These are phyloP conservation scores for Enteromius fasciolatus DNA, from an alignment of 2,797 vertebrate genomes.

Conservation along the genomic window DNA sequence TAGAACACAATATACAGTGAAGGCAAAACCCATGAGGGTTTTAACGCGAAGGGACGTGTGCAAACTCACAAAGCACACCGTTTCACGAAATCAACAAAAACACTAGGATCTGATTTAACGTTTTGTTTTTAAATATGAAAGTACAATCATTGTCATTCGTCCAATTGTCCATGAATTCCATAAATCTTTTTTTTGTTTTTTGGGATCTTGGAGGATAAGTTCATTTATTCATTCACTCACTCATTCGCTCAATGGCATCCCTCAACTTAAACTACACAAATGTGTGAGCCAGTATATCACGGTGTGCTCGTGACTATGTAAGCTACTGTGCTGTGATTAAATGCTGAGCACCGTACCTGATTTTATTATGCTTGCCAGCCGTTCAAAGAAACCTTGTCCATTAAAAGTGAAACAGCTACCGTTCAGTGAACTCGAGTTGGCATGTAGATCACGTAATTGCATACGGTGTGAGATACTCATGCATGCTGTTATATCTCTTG, in stretches of 20 bases:
- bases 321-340: slow-evolving; percentile 59
- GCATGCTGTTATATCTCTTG: slow-evolving; percentile 51
- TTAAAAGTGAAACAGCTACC: slow-evolving; percentile 34
- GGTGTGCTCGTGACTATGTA: slow-evolving; percentile 47
- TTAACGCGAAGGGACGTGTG: slow-evolving; percentile 58
- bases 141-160: slow-evolving; percentile 52
- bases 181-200: slow-evolving; percentile 30
- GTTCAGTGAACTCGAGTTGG: slow-evolving; percentile 49
- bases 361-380: slow-evolving; percentile 39
- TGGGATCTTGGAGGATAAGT: slow-evolving; percentile 32
- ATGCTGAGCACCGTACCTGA: slow-evolving; percentile 47
- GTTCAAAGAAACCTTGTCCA: slow-evolving; percentile 33
- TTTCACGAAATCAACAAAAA: slow-evolving; percentile 42
- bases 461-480: slow-evolving; percentile 50
- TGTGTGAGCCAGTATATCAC: slow-evolving; percentile 36
- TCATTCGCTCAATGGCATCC: slow-evolving; percentile 55
- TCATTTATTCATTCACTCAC: slow-evolving; percentile 54
- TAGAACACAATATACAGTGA: slow-evolving; percentile 68
- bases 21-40: slow-evolving; percentile 64
- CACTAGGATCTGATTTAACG: slow-evolving; percentile 13
- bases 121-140: slow-evolving; percentile 40
- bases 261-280: slow-evolving; percentile 29
- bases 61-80: slow-evolving; percentile 26
- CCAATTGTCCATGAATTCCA: slow-evolving; percentile 40
- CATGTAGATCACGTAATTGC: slow-evolving; percentile 49